These are phyloP conservation scores for Poecilia picta DNA, from an alignment of 2,797 vertebrate genomes.

Conservation along the genomic window DNA sequence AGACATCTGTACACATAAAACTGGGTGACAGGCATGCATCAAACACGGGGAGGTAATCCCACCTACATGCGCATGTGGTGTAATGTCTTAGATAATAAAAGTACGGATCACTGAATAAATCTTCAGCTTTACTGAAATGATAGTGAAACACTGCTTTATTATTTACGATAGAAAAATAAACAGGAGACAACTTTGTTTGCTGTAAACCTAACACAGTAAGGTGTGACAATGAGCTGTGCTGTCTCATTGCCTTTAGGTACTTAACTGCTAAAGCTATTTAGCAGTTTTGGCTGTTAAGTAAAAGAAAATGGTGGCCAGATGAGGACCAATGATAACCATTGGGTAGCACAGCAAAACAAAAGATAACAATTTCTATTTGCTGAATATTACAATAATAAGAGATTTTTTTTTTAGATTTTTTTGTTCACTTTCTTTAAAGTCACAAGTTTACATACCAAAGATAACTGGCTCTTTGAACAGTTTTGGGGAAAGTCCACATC, in stretches of 20 bases:
- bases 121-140: conserved; percentile 7
- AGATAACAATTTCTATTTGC: not conserved
- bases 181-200: conserved; percentile 14
- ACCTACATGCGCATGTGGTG: conserved; percentile 23
- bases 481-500: not conserved
- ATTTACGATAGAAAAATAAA: conserved; percentile 12
- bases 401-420: not conserved
- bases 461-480: not conserved
- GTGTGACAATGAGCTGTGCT: not conserved
- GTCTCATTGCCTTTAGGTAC: too few species aligned
- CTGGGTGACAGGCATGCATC: conserved; percentile 33
- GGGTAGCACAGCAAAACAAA: not conserved
- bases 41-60: conserved; percentile 45
- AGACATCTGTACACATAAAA: conserved; percentile 61
- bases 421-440: not conserved
- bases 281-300: not conserved
- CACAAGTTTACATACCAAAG: not conserved
- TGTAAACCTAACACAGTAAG: conserved; percentile 19
- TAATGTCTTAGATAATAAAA: conserved; percentile 17
- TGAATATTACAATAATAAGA: not conserved
- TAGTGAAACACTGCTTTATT: conserved; percentile 3
- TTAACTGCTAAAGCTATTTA: not conserved
- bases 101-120: conserved; percentile 18
- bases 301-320: not conserved
- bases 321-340: not conserved